Base-by-base conservation (phyloP, 2,888 invertebrate species). In the Gonocerus acuteangulatus region DNA sequence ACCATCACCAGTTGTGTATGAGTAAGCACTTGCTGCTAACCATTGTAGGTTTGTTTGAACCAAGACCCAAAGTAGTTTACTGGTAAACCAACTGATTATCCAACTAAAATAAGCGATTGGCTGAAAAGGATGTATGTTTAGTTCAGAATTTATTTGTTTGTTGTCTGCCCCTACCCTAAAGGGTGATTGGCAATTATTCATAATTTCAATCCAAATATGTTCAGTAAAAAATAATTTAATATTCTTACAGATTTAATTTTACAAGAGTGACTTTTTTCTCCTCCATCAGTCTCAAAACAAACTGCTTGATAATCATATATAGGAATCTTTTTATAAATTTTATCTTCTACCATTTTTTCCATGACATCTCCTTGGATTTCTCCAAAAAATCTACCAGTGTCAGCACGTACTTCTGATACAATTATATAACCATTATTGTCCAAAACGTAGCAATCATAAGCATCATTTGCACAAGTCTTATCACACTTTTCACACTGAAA, bases 381-480 rank as follows among this genome's bases (percentile, higher is more conserved):
- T 1, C 94, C 95, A 71, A 94, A 89, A 74, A 94, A 94, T 70
- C 81, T 81, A 2, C 95, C 95, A 0, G 89, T 88, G 63, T 89
- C 82, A 36, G 75, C 78, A 0, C 78, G 74, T 60, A 84, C 81
- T 70, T 90, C 84, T 15, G 89, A 86, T n/a, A 87, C 82, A 1
- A 90, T 75, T 16, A 95, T 87, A 73, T 93, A 95, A 11, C 95
- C 95, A 73, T 92, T 94, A 75, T 95, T 93, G 72, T 95, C 95
- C 59, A 95, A 77, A 32, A 95, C 86, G 73, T 92, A 95, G 73
- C 95, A 95, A 72, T 93, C 91, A 22, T 93, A 76, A 68, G 89
- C 89, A 66, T 88, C 87, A n/a, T 87, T 87, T n/a, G 87, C 88
- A 71, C 92, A 92, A 1, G 69, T 69, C 34, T 66, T 60, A 19